A percentile compares a stretch with the other conserved stretches of the same genome.
phyloP scores from a whole-genome alignment of 1,140 invertebrate genomes.

The Zophobas morio region DNA sequence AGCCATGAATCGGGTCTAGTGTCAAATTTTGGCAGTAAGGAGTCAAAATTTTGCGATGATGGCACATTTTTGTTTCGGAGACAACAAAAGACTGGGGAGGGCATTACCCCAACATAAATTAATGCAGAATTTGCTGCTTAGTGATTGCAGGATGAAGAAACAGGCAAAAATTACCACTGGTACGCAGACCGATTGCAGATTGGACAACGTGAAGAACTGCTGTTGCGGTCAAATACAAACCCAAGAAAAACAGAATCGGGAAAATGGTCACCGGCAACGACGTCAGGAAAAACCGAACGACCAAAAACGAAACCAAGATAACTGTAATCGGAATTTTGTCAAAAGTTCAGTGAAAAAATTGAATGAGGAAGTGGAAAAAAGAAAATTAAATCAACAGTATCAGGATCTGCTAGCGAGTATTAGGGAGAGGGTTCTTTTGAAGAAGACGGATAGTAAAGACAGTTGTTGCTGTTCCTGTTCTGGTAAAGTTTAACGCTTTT shows the following conservation, averaged over 20 bases:
- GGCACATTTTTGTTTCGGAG: slow-evolving; percentile 34
- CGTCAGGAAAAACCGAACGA: too few relatives aligned
- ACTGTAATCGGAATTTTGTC: background rate
- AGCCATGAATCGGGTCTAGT: background rate
- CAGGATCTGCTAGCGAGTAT: slow-evolving; percentile 16
- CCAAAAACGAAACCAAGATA: background rate
- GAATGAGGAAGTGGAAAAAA: slow-evolving; percentile 1
- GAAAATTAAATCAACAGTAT: background rate
- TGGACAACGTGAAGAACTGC: background rate
- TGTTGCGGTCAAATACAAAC: background rate
- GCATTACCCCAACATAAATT: slow-evolving; percentile 47
- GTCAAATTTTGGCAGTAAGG: slow-evolving; percentile 39
- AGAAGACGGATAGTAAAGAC: background rate
- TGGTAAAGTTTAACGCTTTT: background rate
- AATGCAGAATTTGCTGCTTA: slow-evolving; percentile 14
- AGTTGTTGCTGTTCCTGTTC: slow-evolving; percentile 1
- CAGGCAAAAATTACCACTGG: slow-evolving; percentile 3
- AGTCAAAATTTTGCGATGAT: slow-evolving; percentile 20
- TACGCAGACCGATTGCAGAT: slow-evolving; percentile 3
- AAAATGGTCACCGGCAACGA: too few relatives aligned
- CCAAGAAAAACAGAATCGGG: too few relatives aligned
- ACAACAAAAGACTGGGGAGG: slow-evolving; percentile 27
- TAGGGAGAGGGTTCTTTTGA: slow-evolving; percentile 9
- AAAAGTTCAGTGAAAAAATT: background rate
- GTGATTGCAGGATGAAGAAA: background rate